Conservation (phyloP, 2,888 invertebrate genomes). For the Dione juno region DNA sequence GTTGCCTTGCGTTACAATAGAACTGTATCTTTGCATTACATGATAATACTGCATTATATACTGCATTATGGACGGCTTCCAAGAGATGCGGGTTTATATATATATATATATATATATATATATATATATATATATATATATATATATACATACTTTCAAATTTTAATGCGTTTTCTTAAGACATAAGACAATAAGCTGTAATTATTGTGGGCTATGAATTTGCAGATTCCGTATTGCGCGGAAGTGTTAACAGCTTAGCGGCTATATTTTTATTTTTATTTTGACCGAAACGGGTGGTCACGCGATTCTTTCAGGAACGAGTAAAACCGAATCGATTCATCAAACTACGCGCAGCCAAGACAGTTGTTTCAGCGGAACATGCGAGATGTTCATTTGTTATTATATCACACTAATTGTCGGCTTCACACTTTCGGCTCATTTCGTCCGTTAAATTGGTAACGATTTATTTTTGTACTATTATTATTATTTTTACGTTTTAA, state of each 20-base stretch:
- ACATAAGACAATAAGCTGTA: too few species aligned
- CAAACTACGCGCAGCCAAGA: constrained; percentile 37
- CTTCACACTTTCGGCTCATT: constrained; percentile 38
- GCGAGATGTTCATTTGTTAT: constrained; percentile 40
- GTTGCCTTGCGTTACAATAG: not conserved
- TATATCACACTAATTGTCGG: constrained; percentile 32
- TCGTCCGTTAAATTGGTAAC: constrained; percentile 30
- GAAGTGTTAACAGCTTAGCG: constrained; percentile 57
- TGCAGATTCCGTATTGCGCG: constrained; percentile 50
- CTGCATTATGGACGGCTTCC: too few species aligned
- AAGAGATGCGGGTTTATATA: too few species aligned
- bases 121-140: too few species aligned
- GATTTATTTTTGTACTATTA: constrained; percentile 4
- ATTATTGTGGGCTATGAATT: too few species aligned
- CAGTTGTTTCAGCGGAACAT: constrained; percentile 39
- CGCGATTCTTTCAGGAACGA: constrained; percentile 52
- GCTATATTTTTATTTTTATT: constrained; percentile 60
- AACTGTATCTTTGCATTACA: too few species aligned
- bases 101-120: too few species aligned
- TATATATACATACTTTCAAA: too few species aligned
- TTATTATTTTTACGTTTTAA: not conserved
- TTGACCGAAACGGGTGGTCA: constrained; percentile 53
- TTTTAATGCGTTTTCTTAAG: too few species aligned
- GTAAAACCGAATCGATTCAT: constrained; percentile 38
- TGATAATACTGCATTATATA: too few species aligned